Percentiles rank a stretch among this genome's conserved stretches.
Conservation (phyloP, 2,797 vertebrate species). For the Loris lydekkerianus region DNA sequence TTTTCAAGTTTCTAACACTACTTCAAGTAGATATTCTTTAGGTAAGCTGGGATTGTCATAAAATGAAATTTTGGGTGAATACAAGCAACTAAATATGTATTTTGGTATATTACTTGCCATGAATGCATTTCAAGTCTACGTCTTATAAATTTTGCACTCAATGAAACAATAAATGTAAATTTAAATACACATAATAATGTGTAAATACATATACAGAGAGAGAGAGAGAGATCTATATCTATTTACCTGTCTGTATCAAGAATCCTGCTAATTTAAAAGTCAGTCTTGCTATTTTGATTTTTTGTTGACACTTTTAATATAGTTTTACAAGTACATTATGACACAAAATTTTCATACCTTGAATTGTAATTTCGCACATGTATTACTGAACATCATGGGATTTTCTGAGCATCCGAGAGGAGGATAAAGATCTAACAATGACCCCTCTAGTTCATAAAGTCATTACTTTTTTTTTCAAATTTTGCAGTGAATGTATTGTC, state of each 20-base stretch:
- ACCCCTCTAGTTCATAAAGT: slow-evolving; percentile 4
- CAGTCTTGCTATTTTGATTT: not conserved
- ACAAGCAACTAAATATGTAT: not conserved
- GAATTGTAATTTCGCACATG: slow-evolving; percentile 9
- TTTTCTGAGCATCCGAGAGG: not conserved
- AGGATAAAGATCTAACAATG: not conserved
- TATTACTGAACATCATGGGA: not conserved
- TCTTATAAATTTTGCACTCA: not conserved
- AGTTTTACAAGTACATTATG: not conserved
- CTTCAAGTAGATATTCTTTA: not conserved
- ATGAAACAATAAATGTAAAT: not conserved
- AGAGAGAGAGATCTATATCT: not conserved
- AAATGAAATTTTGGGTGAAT: not conserved
- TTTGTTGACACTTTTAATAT: not conserved
- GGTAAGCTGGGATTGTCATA: not conserved
- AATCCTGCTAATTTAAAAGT: not conserved
- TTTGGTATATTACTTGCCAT: slow-evolving; percentile 19
- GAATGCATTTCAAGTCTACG: not conserved
- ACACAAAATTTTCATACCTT: not conserved
- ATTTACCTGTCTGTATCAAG: not conserved
- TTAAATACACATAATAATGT: not conserved
- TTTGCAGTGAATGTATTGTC: not conserved
- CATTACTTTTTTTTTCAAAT: not conserved
- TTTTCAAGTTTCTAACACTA: not conserved
- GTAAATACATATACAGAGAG: not conserved